Evolutionary conservation across 2,113 vertebrate genomes (phyloP), one percentile per base, ranked within the genome.

Genomic region (Ictalurus furcatus): DNA sequence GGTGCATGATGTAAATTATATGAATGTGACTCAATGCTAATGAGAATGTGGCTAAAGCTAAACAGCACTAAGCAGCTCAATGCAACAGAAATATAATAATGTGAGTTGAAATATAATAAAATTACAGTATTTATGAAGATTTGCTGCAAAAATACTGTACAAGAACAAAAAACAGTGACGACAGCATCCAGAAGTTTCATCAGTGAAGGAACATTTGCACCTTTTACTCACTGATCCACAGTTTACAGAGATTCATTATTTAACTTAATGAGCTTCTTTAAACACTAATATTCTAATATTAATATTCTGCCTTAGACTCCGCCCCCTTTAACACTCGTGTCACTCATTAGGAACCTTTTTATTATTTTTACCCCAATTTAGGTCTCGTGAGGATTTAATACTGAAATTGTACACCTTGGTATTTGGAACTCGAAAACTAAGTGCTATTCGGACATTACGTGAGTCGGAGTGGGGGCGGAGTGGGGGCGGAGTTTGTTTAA

Each of bases 41-140:
- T 76, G 73, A 37, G 69, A 73, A 37, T 73, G 69, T 73, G 69
- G 14, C 69, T 73, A 73, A 73, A 73, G 69, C 69, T 73, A 37
- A 19, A 73, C 30, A 73, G 30, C 69, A 73, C 73, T 76, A 76
- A 76, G 37, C 73, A n/a, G 44, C 76, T 79, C 44, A 54, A 54
- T 54, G 48, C 25, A 78, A 78, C 44, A 52, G 12, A 28, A 79
- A n/a, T 52, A 79, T 54, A 6, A 28, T 28, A 13, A 16, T 28
- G 25, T n/a, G 23, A 79, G 44, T 79, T 76, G 44, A n/a, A 79
- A 79, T 79, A 13, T 28, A 2, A 25, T 48, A 25, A 52, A 79
- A 28, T 54, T 0, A 2, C 11, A 52, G 74, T 25, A 78, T 52
- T 74, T 40, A 44, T 52, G 25, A 79, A 54, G 44, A 13, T 79